Base-by-base conservation (phyloP, 2,113 vertebrate genomes). In the Elephas maximus region DNA sequence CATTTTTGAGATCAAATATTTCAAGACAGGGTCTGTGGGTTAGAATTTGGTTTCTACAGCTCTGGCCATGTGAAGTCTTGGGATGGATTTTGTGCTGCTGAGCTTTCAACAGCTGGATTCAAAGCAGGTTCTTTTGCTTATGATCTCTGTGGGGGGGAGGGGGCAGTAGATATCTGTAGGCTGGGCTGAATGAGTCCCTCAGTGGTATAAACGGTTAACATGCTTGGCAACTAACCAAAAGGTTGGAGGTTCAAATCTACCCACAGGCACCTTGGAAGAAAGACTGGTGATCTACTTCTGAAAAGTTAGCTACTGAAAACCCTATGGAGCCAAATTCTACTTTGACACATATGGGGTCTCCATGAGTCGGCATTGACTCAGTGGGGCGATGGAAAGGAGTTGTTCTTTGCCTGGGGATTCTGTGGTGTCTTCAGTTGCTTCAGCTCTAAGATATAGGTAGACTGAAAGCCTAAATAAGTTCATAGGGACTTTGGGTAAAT, bases 1-100 rank as follows among this genome's bases (percentile, higher is more conserved):
- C 6, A 74, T 81, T 94, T 82, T 51, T 4, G 77, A 79, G 93
- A 57, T 21, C n/a, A 62, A 20, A 69, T 94, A 33, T 86, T 91
- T 89, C 5, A 14, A 80, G 90, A 87, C 33, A 24, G 18, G 12
- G n/a, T 90, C 37, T 51, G 1, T 62, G 62, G 23, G 51, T 91
- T 62, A 90, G 91, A 87, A 57, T 69, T 73, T 18, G 21, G 41
- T 51, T 44, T 53, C 62, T 88, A 57, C 4, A 60, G 3, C 12
- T 78, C 51, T 74, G n/a, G 53, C 41, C 20, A 11, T 11, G 26
- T 37, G 62, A 93, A 48, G 41, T 8, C 48, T 79, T 4, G 0
- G 44, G 45, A 6, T 65, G 33, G 69, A 65, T 8, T 60, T n/a
- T 57, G 18, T 82, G 51, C 18, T 26, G 10, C 33, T 37, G 8